These are phyloP conservation scores for Drosophila carrolli DNA, from an alignment of 1,140 invertebrate genomes.

Conservation along the genomic window DNA sequence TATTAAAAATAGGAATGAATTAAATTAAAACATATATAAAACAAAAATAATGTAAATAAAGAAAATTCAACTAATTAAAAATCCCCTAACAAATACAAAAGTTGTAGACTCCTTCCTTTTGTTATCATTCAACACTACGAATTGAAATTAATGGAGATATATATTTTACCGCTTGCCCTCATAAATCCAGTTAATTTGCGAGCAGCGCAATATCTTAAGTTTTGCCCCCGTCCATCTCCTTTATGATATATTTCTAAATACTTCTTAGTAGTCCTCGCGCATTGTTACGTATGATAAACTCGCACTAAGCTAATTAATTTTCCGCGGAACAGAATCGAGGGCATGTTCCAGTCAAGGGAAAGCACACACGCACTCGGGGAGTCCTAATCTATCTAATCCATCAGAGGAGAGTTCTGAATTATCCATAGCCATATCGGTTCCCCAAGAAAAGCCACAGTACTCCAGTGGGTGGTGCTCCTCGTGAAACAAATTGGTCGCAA, in stretches of 20 bases:
- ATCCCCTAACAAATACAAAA: no score
- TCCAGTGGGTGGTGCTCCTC: neutral
- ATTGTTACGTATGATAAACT: conserved; percentile 8
- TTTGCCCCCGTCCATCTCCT: neutral
- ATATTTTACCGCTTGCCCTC: no score
- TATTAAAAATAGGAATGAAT: neutral
- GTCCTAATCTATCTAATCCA: conserved; percentile 45
- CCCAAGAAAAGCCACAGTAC: neutral
- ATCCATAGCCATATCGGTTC: conserved; percentile 43
- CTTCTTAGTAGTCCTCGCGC: neutral
- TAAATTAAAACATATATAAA: no score
- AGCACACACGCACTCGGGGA: conserved; percentile 17
- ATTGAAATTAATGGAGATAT: no score
- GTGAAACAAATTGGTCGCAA: conserved; percentile 39
- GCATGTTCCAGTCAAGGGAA: conserved; percentile 17
- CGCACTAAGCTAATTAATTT: conserved; percentile 51
- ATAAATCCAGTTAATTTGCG: neutral
- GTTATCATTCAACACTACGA: no score
- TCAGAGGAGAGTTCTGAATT: conserved; percentile 43
- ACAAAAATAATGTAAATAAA: no score
- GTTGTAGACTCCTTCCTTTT: no score
- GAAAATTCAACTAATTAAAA: no score
- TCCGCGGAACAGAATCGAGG: conserved; percentile 17
- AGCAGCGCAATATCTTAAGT: neutral
- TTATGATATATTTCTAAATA: conserved; percentile 14